Conservation (phyloP, 2,113 vertebrate species). For the Calidris pugnax region DNA sequence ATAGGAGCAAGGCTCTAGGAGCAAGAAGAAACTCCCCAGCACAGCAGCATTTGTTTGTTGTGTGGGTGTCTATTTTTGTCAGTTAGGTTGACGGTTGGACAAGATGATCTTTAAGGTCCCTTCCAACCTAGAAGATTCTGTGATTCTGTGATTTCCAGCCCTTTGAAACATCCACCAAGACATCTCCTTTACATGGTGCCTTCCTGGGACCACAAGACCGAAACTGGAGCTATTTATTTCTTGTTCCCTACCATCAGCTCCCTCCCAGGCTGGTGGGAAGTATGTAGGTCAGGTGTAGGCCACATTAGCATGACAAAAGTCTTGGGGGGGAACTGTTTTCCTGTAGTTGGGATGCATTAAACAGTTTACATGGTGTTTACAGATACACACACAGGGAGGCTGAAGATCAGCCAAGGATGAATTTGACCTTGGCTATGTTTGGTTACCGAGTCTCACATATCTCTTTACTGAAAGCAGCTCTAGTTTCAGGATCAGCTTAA, state of each 20-base stretch:
- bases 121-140: too few species aligned
- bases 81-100: too few species aligned
- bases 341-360: not conserved
- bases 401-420: not conserved
- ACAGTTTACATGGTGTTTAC: not conserved
- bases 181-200: not conserved
- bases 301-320: constrained; percentile 26
- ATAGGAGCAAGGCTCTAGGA: not conserved
- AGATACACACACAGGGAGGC: not conserved
- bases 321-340: not conserved
- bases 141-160: too few species aligned
- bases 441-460: not conserved
- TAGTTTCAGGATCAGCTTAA: constrained; percentile 46
- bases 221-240: constrained; percentile 12
- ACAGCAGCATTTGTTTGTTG: too few species aligned
- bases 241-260: constrained; percentile 27
- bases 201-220: not conserved
- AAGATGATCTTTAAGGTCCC: too few species aligned
- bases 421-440: constrained; percentile 17
- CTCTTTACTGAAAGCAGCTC: not conserved
- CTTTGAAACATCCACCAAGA: not conserved
- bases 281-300: not conserved
- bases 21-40: not conserved
- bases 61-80: too few species aligned
- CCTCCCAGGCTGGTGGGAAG: not conserved